Evolutionary conservation across 2,888 invertebrate genomes (phyloP).

Genomic region (Zaprionus bogoriensis): DNA sequence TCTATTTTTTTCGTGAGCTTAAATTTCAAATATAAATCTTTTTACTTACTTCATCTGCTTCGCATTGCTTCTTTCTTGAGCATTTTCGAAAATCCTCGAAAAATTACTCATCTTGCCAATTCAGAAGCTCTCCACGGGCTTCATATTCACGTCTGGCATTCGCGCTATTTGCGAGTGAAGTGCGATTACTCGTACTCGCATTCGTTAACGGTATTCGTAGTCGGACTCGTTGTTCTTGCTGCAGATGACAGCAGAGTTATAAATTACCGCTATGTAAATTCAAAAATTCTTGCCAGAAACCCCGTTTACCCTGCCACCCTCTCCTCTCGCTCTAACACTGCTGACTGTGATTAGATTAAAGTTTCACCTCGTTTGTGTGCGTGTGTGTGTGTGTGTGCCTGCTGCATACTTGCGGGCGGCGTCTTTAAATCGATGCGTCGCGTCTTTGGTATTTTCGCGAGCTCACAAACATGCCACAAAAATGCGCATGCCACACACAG

Average conservation of each 20-base stretch:
- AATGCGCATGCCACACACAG: conserved; percentile 7
- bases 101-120: conserved; percentile 7
- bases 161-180: conserved; percentile 10
- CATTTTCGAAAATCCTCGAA: too few species aligned
- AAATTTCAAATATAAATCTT: too few species aligned
- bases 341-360: conserved; percentile 41
- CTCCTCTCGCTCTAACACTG: background rate
- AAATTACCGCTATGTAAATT: conserved; percentile 46
- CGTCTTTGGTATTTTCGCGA: conserved; percentile 17
- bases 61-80: too few species aligned
- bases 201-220: background rate
- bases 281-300: conserved; percentile 24
- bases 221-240: conserved; percentile 27
- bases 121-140: background rate
- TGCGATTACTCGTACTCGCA: background rate
- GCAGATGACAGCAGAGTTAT: conserved; percentile 46
- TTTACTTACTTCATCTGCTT: too few species aligned
- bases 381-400: background rate
- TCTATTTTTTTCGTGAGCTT: too few species aligned
- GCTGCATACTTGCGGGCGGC: conserved; percentile 47
- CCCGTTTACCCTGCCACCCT: background rate
- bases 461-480: conserved; percentile 25
- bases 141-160: conserved; percentile 29
- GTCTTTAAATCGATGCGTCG: conserved; percentile 39
- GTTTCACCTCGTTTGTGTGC: conserved; percentile 11